Conservation (phyloP, 1,140 invertebrate species). For the Micrasema minimum region DNA sequence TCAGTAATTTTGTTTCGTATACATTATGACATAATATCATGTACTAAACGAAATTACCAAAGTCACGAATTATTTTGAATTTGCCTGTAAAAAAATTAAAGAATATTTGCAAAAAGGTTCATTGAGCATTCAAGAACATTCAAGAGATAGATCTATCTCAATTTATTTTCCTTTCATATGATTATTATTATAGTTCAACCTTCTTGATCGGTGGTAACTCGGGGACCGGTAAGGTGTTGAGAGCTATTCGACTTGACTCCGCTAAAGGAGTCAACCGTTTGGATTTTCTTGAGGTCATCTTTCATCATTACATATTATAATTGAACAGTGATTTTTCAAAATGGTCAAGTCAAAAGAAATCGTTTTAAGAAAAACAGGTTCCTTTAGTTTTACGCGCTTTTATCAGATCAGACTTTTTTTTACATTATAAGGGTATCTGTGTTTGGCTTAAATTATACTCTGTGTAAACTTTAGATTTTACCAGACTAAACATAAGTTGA, state of each 20-base stretch:
- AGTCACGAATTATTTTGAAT: no score
- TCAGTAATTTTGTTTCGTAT: no score
- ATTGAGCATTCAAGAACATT: neutral
- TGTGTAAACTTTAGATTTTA: no score
- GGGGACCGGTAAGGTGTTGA: no score
- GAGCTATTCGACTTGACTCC: constrained; percentile 22
- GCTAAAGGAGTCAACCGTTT: constrained; percentile 16
- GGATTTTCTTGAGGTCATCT: constrained; percentile 19
- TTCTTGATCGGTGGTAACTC: neutral
- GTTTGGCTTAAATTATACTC: neutral
- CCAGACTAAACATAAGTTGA: no score
- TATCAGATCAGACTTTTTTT: neutral
- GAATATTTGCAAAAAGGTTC: no score
- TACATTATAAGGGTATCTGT: neutral
- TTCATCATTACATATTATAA: constrained; percentile 2
- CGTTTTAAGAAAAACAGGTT: constrained; percentile 13
- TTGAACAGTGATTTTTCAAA: no score
- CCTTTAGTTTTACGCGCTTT: neutral
- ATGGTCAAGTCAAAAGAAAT: constrained; percentile 17
- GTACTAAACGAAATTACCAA: neutral
- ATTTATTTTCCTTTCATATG: neutral
- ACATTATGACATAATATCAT: neutral
- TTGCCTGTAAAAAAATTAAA: no score
- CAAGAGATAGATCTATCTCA: neutral
- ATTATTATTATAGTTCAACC: no score